A percentile compares a stretch with the other conserved stretches of the same genome.
phyloP scores from a whole-genome alignment of 2,888 invertebrate genomes.

The Galerucella pusilla region DNA sequence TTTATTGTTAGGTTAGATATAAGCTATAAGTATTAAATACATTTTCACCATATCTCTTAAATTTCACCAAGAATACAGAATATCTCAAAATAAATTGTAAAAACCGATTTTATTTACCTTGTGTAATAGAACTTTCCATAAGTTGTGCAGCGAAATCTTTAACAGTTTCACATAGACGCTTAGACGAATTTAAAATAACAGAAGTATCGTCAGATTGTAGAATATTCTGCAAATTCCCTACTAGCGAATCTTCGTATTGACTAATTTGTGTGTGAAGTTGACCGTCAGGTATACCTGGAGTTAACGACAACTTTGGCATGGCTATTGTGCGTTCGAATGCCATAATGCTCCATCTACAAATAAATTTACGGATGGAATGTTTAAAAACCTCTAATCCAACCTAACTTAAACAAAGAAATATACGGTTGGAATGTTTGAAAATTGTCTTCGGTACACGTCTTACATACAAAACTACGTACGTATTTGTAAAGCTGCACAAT shows the following conservation, averaged over 20 bases:
- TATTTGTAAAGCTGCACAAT: too few species aligned
- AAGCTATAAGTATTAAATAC: too few species aligned
- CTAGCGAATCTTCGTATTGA: constrained; percentile 81
- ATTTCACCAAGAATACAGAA: too few species aligned
- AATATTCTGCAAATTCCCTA: constrained; percentile 86
- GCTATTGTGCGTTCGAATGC: constrained; percentile 84
- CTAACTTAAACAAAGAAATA: too few species aligned
- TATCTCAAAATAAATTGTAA: not conserved
- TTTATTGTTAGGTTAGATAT: too few species aligned
- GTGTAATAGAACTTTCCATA: constrained; percentile 69
- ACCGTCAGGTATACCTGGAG: constrained; percentile 66
- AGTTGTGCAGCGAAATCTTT: constrained; percentile 78
- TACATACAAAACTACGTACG: too few species aligned
- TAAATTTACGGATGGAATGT: not conserved
- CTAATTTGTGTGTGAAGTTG: constrained; percentile 70
- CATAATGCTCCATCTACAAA: constrained; percentile 90
- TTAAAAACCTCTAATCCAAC: not conserved
- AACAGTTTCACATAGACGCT: constrained; percentile 79
- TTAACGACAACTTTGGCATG: constrained; percentile 67
- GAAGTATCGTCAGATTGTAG: constrained; percentile 84
- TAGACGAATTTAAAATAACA: constrained; percentile 78
- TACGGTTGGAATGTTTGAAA: too few species aligned
- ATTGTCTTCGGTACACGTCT: too few species aligned
- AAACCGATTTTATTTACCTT: constrained; percentile 47
- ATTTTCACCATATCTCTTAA: too few species aligned